These are phyloP conservation scores for Tichodroma muraria DNA, from an alignment of 2,113 vertebrate species.

Conservation along the genomic window DNA sequence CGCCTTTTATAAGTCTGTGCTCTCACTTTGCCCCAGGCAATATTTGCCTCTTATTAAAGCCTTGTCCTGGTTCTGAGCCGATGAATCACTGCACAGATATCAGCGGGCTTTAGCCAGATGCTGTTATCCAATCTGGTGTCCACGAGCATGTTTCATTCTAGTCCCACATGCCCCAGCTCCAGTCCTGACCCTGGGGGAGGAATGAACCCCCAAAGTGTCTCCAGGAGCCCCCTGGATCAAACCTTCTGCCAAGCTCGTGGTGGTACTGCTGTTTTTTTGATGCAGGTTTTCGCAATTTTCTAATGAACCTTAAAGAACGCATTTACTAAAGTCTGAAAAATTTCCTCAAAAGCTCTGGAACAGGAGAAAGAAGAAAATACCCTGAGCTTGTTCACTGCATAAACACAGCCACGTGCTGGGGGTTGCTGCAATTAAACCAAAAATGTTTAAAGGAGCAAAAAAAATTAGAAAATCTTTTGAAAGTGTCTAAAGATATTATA, in stretches of 20 bases:
- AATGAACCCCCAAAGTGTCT: neutral
- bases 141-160: constrained; percentile 63
- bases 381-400: neutral
- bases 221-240: neutral
- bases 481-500: neutral
- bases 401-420: neutral
- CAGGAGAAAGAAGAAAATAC: neutral
- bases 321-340: neutral
- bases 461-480: neutral
- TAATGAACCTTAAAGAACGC: neutral
- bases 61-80: constrained; percentile 78
- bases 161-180: neutral
- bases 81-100: constrained; percentile 66
- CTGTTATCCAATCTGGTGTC: constrained; percentile 72
- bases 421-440: neutral
- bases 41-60: constrained; percentile 78
- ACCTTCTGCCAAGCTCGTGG: neutral
- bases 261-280: accelerated
- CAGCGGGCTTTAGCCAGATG: constrained; percentile 35
- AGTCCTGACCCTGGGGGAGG: neutral
- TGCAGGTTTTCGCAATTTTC: neutral
- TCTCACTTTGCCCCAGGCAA: constrained; percentile 75
- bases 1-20: constrained; percentile 73
- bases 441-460: neutral
- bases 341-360: neutral